Evolutionary conservation across 2,797 vertebrate species (phyloP).

Genomic region (Glyptemys insculpta): DNA sequence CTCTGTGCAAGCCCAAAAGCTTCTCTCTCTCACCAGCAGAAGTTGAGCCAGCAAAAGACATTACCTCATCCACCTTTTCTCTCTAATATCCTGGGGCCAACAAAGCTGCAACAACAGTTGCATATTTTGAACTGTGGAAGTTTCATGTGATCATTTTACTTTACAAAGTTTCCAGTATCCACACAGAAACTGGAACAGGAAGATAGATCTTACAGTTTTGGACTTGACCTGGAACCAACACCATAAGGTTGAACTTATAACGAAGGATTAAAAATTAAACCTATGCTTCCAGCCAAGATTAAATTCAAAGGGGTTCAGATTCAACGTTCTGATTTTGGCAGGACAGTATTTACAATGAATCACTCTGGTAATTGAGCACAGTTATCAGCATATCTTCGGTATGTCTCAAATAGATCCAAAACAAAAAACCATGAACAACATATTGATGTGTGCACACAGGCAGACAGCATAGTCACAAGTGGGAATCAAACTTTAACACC

Average conservation of each 20-base stretch:
- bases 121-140: not conserved
- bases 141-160: not conserved
- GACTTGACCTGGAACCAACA: not conserved
- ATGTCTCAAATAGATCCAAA: not conserved
- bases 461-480: not conserved
- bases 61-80: not conserved
- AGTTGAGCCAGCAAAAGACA: not conserved
- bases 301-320: not conserved
- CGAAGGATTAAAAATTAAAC: not conserved
- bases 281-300: not conserved
- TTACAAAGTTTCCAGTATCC: not conserved
- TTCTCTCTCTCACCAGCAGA: not conserved
- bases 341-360: not conserved
- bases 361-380: not conserved
- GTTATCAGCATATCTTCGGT: not conserved
- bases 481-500: not conserved
- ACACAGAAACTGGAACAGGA: not conserved
- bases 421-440: not conserved
- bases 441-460: not conserved
- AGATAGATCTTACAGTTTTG: not conserved
- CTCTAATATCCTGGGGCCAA: not conserved
- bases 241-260: not conserved
- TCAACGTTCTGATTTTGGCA: not conserved
- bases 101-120: not conserved
- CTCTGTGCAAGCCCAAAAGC: not conserved